Evolutionary conservation across 2,888 invertebrate species (phyloP).

Genomic region (Trichopoda pennipes): DNA sequence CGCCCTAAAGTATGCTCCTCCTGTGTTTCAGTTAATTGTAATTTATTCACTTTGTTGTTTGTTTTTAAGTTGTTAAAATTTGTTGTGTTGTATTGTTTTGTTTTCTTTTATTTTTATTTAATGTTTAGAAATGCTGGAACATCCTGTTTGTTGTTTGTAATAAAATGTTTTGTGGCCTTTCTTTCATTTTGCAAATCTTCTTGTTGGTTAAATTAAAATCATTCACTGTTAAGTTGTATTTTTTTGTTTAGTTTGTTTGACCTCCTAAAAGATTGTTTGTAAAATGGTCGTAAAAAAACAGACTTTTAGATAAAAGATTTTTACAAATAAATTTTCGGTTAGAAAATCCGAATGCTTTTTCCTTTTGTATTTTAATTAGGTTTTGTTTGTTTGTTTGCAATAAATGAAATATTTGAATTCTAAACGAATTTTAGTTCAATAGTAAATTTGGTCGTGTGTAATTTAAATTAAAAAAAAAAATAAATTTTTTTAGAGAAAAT

Average conservation of each 20-base stretch:
- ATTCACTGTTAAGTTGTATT: background rate
- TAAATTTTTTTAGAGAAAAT: background rate
- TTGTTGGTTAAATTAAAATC: slow-evolving; percentile 2
- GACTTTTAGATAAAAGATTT: background rate
- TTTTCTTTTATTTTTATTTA: slow-evolving; percentile 26
- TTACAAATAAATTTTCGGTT: background rate
- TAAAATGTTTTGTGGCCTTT: background rate
- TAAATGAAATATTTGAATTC: too few relatives aligned
- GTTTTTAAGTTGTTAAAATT: slow-evolving; percentile 23
- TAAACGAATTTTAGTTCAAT: too few relatives aligned
- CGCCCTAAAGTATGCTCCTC: slow-evolving; percentile 2
- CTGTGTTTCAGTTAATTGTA: background rate
- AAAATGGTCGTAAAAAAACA: background rate
- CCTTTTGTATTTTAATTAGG: too few relatives aligned
- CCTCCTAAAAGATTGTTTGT: background rate
- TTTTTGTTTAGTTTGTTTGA: slow-evolving; percentile 16
- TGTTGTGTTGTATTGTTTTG: too few relatives aligned
- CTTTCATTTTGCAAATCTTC: background rate
- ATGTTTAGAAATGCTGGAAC: slow-evolving; percentile 57
- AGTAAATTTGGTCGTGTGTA: too few relatives aligned
- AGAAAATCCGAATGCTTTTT: background rate
- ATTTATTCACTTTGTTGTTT: slow-evolving; percentile 42
- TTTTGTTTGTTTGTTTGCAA: too few relatives aligned
- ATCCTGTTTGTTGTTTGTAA: slow-evolving; percentile 55
- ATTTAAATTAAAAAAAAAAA: too few relatives aligned